Evolutionary conservation across 64 coral and sea anemone genomes (phyloP).

Genomic region (Trachythela sp.): DNA sequence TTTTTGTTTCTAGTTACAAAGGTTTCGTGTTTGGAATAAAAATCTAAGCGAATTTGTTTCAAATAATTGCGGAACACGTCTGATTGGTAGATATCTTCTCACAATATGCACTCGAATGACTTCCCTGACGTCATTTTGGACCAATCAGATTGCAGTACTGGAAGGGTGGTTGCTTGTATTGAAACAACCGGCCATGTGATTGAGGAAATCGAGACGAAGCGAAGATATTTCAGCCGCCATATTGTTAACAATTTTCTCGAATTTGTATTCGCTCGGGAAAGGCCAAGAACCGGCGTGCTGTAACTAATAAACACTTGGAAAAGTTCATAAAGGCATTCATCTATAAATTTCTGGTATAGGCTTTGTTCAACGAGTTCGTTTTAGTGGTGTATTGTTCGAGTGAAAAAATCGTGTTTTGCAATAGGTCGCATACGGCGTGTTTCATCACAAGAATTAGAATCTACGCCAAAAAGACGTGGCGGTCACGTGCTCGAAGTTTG

Average conservation of each 20-base stretch:
- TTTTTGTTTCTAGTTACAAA: background rate
- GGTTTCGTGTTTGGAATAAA: background rate
- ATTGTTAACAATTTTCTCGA: background rate
- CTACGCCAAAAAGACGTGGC: constrained; percentile 28
- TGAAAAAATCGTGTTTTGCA: background rate
- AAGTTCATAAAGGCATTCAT: background rate
- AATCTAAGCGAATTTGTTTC: background rate
- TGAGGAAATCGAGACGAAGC: constrained; percentile 4
- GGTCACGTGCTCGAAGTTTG: constrained; percentile 7
- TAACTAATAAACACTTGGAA: background rate
- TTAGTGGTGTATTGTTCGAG: background rate
- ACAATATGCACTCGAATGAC: background rate
- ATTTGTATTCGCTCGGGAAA: background rate
- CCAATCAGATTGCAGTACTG: background rate
- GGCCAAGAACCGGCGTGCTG: background rate
- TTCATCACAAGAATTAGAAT: constrained; percentile 26
- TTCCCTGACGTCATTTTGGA: background rate
- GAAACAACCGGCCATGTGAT: constrained; percentile 9
- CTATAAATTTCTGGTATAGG: background rate
- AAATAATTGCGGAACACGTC: background rate
- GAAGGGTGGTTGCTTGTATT: constrained; percentile 12
- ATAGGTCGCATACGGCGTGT: constrained; percentile 2
- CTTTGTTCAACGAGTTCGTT: background rate
- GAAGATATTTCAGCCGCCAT: constrained; percentile 24
- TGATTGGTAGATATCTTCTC: constrained; percentile 15